Evolutionary conservation across 2,797 vertebrate genomes (phyloP), one percentile per base, ranked within the genome.

Genomic region (Propithecus deckenii): DNA sequence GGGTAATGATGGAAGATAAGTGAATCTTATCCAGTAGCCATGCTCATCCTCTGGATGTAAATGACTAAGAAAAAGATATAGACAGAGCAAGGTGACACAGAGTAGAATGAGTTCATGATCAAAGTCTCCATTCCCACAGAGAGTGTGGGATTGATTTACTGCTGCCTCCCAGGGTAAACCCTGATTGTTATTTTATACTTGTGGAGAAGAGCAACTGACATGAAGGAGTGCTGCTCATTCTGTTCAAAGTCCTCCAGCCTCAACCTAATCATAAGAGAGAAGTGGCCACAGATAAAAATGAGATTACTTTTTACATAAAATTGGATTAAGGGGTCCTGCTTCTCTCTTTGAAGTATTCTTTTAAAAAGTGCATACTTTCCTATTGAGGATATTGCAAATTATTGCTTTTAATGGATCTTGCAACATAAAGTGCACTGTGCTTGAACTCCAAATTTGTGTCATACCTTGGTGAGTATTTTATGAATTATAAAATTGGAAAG

Each of bases 401-500:
- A 35, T 1, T 48, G 17, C 23, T 20, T 85, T 93, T 97, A 94
- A 89, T 55, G 32, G 81, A 89, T 95, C 71, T 96, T 83, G 57
- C 79, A 90, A 85, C 76, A 94, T 81, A 92, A 97, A 94, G 4
- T 57, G 46, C 20, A 4, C 15, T 0, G 7, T 43, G 76, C 65
- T 52, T 50, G 18, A 90, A 89, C 76, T 94, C 69, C 86, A 95
- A 67, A 63, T 6, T 97, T 97, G 63, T 95, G 65, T 71, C 46
- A 43, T 63, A 67, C 50, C 41, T 91, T 95, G 71, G 59, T 88
- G 91, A 97, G 55, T 71, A 71, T 91, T 97, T 98, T 93, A 90
- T 87, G 92, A 98, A 84, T 93, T 97, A 83, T 80, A 96, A 95
- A 96, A 97, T 92, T 89, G 91, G 85, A 98, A 91, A 55, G 15